A percentile compares a stretch with the other conserved stretches of the same genome.
These are phyloP conservation scores for Silurus meridionalis DNA, from an alignment of 2,113 vertebrate species.

Conservation along the genomic window DNA sequence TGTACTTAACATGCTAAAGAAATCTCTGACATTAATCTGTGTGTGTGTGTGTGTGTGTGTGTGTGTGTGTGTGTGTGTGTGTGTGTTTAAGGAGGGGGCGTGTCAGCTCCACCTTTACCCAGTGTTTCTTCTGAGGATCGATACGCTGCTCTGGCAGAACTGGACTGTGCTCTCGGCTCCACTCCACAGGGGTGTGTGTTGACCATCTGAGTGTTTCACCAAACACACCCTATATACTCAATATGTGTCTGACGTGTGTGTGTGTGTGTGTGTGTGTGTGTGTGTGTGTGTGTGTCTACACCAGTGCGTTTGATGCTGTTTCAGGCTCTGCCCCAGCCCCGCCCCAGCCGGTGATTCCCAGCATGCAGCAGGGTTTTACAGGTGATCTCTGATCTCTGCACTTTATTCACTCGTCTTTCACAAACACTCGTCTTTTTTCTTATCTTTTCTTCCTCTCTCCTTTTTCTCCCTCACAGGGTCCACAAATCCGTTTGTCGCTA, in stretches of 20 bases:
- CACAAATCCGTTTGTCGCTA: conserved; percentile 27
- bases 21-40: neutral
- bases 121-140: conserved; percentile 82
- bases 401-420: neutral
- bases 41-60: neutral
- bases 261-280: neutral
- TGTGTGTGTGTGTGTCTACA: neutral
- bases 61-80: neutral
- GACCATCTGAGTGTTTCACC: neutral
- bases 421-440: neutral
- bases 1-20: neutral
- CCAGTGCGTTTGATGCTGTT: conserved; percentile 9
- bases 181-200: conserved; percentile 80
- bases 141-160: conserved; percentile 89
- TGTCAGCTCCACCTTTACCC: conserved; percentile 69
- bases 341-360: conserved; percentile 14
- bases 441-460: neutral
- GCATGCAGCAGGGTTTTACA: conserved; percentile 30
- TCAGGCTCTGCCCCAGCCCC: neutral
- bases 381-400: neutral
- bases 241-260: neutral
- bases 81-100: conserved; percentile 60
- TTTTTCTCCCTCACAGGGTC: neutral
- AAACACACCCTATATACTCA: neutral
- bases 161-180: conserved; percentile 87